Conservation (phyloP, 2,113 vertebrate genomes). For the Myiozetetes cayanensis region DNA sequence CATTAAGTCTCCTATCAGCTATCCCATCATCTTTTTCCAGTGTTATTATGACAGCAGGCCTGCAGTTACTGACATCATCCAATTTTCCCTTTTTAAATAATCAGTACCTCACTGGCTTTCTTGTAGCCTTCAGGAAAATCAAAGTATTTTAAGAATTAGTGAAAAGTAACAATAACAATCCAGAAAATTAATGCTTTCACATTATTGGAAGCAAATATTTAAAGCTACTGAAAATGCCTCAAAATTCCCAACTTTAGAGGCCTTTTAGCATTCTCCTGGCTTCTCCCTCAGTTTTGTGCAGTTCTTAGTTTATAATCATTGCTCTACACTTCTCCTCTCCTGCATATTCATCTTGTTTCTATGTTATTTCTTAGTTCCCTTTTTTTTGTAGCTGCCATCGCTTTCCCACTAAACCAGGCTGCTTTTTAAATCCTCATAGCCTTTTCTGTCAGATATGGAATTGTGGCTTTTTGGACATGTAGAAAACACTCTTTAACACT, state of each 20-base stretch:
- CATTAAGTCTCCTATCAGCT: not conserved
- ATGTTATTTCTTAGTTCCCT: not conserved
- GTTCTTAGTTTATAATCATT: not conserved
- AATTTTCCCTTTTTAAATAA: slow-evolving; percentile 2
- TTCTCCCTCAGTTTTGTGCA: not conserved
- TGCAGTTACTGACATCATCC: not conserved
- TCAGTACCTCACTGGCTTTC: not conserved
- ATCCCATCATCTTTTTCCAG: slow-evolving; percentile 13
- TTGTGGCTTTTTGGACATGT: not conserved
- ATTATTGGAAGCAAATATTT: not conserved
- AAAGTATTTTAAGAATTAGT: not conserved
- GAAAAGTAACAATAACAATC: not conserved
- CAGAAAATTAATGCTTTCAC: not conserved
- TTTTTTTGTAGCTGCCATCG: not conserved
- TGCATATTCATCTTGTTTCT: not conserved
- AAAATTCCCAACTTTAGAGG: not conserved
- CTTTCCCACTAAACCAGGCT: not conserved
- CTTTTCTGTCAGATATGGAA: not conserved
- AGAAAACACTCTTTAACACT: not conserved
- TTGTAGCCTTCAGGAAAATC: not conserved
- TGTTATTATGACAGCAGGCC: not conserved
- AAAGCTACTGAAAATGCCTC: not conserved
- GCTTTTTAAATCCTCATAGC: not conserved
- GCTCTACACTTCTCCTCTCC: not conserved
- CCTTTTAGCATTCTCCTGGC: not conserved